Percentiles rank a stretch among this genome's conserved stretches.
These are phyloP conservation scores for Setophaga petechia DNA, from an alignment of 2,113 vertebrate genomes.

Conservation along the genomic window DNA sequence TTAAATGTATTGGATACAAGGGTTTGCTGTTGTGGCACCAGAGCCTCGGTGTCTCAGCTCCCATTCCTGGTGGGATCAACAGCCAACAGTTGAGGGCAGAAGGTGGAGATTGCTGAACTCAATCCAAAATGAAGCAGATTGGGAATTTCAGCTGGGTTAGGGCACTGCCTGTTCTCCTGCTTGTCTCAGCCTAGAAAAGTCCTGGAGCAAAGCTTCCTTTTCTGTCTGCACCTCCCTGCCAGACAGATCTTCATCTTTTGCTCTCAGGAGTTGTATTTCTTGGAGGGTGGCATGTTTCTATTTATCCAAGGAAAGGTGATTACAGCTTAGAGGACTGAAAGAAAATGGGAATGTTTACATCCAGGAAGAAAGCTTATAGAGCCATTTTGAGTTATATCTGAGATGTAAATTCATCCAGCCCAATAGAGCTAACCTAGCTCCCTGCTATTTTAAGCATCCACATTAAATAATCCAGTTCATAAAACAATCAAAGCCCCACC, in stretches of 20 bases:
- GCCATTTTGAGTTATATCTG: not conserved
- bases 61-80: not conserved
- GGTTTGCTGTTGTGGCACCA: not conserved
- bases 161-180: not conserved
- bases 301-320: not conserved
- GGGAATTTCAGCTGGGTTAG: not conserved
- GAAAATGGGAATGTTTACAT: not conserved
- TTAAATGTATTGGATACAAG: constrained; percentile 22
- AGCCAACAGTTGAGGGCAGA: not conserved
- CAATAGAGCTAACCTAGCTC: not conserved
- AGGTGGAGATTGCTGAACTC: not conserved
- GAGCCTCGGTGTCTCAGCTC: not conserved
- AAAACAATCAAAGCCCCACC: not conserved
- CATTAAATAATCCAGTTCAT: not conserved
- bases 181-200: not conserved
- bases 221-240: not conserved
- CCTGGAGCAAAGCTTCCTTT: not conserved
- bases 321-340: not conserved
- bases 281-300: not conserved
- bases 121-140: not conserved
- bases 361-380: not conserved
- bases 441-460: not conserved
- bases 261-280: not conserved
- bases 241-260: not conserved
- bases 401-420: not conserved